Evolutionary conservation across 2,888 invertebrate genomes (phyloP).

Genomic region (Gerosis bhagava): DNA sequence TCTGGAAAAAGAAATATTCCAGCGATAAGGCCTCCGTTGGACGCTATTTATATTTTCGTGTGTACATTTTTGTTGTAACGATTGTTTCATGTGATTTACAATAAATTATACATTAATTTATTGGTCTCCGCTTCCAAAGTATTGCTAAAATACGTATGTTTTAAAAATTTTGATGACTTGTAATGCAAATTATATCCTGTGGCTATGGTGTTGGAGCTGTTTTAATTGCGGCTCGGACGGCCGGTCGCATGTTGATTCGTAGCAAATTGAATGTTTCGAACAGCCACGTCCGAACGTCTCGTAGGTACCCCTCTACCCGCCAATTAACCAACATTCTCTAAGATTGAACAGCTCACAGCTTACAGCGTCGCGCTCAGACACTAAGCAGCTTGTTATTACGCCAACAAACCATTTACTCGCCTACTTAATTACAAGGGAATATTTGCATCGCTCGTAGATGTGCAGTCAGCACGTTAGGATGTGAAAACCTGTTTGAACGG

Average conservation of each 20-base stretch:
- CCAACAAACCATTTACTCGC: conserved; percentile 43
- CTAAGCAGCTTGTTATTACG: conserved; percentile 47
- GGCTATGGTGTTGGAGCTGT: conserved; percentile 51
- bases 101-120: too few relatives aligned
- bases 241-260: conserved; percentile 59
- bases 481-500: conserved; percentile 30
- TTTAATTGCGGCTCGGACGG: conserved; percentile 56
- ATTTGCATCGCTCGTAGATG: conserved; percentile 35
- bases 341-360: conserved; percentile 43
- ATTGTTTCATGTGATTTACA: too few relatives aligned
- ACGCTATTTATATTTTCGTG: too few relatives aligned
- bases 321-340: conserved; percentile 56
- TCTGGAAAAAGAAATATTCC: too few relatives aligned
- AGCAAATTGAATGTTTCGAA: conserved; percentile 66
- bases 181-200: conserved; percentile 53
- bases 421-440: conserved; percentile 42
- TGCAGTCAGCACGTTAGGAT: conserved; percentile 12
- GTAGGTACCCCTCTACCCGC: conserved; percentile 50
- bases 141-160: too few relatives aligned
- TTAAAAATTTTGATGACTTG: too few relatives aligned
- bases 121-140: too few relatives aligned
- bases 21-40: too few relatives aligned
- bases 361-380: conserved; percentile 41
- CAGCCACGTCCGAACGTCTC: conserved; percentile 51
- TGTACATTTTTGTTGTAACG: too few relatives aligned